These are phyloP conservation scores for Ectropis crepuscularia DNA, from an alignment of 2,888 invertebrate species.

Conservation along the genomic window DNA sequence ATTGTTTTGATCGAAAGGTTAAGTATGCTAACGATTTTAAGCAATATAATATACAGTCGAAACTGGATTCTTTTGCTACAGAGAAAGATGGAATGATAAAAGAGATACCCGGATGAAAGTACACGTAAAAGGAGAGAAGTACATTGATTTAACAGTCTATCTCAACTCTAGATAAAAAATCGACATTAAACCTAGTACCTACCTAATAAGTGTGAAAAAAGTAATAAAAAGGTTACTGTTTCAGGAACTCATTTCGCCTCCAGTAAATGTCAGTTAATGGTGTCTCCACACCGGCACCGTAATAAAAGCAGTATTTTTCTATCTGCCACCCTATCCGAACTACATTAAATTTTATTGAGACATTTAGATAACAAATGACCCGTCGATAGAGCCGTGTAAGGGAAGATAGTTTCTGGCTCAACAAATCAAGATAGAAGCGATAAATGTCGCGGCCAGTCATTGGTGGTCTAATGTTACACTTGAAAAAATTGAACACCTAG, in stretches of 20 bases:
- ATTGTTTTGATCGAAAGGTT: no score
- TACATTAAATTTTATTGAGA: slow-evolving; percentile 64
- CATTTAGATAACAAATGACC: slow-evolving; percentile 63
- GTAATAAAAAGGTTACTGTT: slow-evolving; percentile 2
- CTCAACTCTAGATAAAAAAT: no score
- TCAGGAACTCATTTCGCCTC: slow-evolving; percentile 23
- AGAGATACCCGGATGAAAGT: no score
- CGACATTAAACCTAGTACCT: no score
- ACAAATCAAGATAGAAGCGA: slow-evolving; percentile 77
- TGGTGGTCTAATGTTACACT: slow-evolving; percentile 64
- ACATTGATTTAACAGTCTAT: no score
- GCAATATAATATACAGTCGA: no score
- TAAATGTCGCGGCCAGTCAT: slow-evolving; percentile 68
- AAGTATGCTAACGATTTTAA: no score
- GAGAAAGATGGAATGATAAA: no score
- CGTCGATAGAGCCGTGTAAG: slow-evolving; percentile 57
- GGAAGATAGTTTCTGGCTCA: slow-evolving; percentile 58
- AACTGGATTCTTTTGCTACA: no score
- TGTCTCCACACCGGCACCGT: slow-evolving; percentile 34
- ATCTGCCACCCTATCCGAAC: slow-evolving; percentile 35
- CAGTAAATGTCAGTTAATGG: slow-evolving; percentile 36
- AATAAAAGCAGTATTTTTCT: slow-evolving; percentile 36
- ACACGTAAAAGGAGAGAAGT: no score
- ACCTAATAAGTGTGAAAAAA: background rate
- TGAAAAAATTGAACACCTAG: slow-evolving; percentile 3